These are phyloP conservation scores for Gasterosteus aculeatus DNA, from an alignment of 2,113 vertebrate genomes.

Conservation along the genomic window DNA sequence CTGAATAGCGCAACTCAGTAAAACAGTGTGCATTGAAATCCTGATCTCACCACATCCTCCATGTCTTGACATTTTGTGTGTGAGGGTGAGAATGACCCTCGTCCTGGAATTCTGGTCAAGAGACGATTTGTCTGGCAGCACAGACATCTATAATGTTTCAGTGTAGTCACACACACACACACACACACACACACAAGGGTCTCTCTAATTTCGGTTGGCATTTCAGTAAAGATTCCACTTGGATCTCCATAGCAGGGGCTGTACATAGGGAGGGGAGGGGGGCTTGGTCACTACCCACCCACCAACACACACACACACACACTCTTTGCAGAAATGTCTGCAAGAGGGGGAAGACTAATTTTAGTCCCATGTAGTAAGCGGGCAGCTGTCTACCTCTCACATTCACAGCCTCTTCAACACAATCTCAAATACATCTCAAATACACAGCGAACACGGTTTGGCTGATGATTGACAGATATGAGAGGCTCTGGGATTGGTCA, in stretches of 20 bases:
- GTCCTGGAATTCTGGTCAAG: constrained; percentile 49
- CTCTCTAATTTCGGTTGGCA: constrained; percentile 78
- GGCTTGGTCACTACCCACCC: constrained; percentile 56
- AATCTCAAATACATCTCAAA: constrained; percentile 46
- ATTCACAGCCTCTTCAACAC: constrained; percentile 47
- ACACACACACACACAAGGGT: constrained; percentile 45
- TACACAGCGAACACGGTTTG: constrained; percentile 42
- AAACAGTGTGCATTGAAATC: constrained; percentile 15
- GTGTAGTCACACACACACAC: constrained; percentile 29
- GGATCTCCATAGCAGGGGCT: constrained; percentile 71
- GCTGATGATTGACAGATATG: constrained; percentile 66
- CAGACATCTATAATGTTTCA: constrained; percentile 56
- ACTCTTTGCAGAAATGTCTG: constrained; percentile 60
- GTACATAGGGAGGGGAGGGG: constrained; percentile 42
- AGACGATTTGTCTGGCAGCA: constrained; percentile 58
- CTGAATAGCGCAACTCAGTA: constrained; percentile 13
- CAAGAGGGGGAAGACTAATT: constrained; percentile 70
- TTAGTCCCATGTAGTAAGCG: constrained; percentile 65
- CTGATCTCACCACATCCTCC: constrained; percentile 2
- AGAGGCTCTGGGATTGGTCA: background rate
- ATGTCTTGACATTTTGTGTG: constrained; percentile 44
- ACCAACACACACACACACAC: constrained; percentile 20
- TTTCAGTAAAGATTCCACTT: constrained; percentile 73
- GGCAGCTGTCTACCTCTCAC: constrained; percentile 71
- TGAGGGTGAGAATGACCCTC: constrained; percentile 31